Percentiles rank a stretch among this genome's conserved stretches.
These are phyloP conservation scores for Rotaria socialis DNA, from an alignment of 2,888 invertebrate species.

Conservation along the genomic window DNA sequence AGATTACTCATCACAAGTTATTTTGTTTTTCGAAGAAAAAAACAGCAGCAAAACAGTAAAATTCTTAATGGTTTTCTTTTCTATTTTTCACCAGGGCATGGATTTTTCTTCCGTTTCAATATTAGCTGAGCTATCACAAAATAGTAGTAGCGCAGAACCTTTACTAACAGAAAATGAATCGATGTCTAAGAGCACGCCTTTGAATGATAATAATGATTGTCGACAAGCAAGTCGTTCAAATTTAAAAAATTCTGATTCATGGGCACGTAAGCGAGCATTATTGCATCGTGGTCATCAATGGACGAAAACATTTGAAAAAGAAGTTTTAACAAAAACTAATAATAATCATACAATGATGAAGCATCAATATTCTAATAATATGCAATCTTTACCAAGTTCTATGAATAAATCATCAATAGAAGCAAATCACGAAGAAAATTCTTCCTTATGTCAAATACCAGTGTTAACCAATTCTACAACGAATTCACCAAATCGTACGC, in stretches of 20 bases:
- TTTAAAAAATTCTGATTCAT: neutral
- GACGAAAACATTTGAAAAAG: neutral
- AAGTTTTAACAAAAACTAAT: neutral
- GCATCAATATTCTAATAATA: neutral
- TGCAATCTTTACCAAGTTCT: neutral
- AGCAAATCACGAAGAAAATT: neutral
- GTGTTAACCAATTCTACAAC: too few species aligned
- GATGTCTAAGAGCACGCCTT: neutral
- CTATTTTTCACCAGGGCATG: neutral
- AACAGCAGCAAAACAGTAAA: neutral
- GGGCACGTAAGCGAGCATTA: constrained; percentile 24
- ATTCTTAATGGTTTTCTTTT: neutral
- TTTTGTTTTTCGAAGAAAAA: too few species aligned
- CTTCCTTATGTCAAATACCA: neutral
- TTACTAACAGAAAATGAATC: neutral
- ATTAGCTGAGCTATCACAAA: neutral
- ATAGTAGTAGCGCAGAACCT: neutral
- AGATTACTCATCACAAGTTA: too few species aligned
- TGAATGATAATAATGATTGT: neutral
- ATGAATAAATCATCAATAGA: neutral
- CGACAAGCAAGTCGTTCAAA: neutral
- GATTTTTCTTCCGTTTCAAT: neutral
- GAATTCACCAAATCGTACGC: neutral
- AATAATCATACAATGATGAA: neutral
- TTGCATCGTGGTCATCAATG: neutral